Percentiles rank a stretch among this genome's conserved stretches.
These are phyloP conservation scores for Hybos culiciformis DNA, from an alignment of 2,888 invertebrate genomes.

Conservation along the genomic window DNA sequence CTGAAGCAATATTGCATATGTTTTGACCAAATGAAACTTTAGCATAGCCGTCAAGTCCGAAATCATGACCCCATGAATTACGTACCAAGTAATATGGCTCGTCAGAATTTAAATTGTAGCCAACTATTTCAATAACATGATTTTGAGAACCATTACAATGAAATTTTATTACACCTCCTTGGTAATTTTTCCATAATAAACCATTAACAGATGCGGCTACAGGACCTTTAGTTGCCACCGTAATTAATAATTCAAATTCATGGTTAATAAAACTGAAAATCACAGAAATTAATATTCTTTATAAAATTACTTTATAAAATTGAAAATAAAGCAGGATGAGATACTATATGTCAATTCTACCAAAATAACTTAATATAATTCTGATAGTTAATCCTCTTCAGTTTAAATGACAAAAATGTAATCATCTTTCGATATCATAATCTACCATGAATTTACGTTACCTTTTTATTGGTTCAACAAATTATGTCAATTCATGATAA, in stretches of 20 bases:
- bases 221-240: constrained; percentile 58
- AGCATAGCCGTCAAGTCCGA: constrained; percentile 63
- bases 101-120: constrained; percentile 58
- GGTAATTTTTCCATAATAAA: constrained; percentile 71
- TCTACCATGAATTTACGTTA: no score
- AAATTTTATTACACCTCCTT: constrained; percentile 69
- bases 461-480: no score
- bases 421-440: no score
- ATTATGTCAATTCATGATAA: no score
- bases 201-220: constrained; percentile 72
- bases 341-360: no score
- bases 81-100: constrained; percentile 70
- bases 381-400: no score
- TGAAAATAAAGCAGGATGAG: no score
- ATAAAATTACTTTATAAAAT: no score
- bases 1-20: constrained; percentile 62
- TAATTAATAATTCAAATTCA: constrained; percentile 14
- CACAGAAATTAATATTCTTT: no score
- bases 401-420: no score
- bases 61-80: constrained; percentile 72
- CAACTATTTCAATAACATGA: constrained; percentile 72
- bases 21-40: constrained; percentile 62
- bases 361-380: no score
- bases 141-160: constrained; percentile 58
- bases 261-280: constrained; percentile 14